phyloP scores from a whole-genome alignment of 1,140 invertebrate species.

The Littorina saxatilis region DNA sequence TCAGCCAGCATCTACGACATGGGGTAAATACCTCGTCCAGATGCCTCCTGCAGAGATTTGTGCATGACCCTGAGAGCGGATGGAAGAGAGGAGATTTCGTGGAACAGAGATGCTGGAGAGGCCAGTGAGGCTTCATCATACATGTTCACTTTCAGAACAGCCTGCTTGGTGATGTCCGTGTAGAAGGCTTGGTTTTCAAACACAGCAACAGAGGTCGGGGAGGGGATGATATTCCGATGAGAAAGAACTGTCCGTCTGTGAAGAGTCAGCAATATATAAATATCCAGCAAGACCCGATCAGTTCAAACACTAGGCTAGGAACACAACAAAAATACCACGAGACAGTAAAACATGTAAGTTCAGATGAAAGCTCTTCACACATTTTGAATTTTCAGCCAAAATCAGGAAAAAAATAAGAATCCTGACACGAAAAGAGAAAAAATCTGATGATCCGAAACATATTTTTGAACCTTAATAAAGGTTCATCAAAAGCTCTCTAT shows the following conservation, averaged over 20 bases:
- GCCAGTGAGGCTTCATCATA: slow-evolving; percentile 81
- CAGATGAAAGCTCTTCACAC: too few relatives aligned
- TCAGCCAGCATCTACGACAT: too few relatives aligned
- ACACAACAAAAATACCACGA: too few relatives aligned
- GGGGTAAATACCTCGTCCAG: slow-evolving; percentile 44
- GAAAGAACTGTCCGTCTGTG: slow-evolving; percentile 70
- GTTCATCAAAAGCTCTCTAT: too few relatives aligned
- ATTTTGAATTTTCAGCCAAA: too few relatives aligned
- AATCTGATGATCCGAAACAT: too few relatives aligned
- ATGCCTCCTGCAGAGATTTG: slow-evolving; percentile 39
- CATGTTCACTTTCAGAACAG: slow-evolving; percentile 93
- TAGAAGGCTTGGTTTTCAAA: slow-evolving; percentile 96
- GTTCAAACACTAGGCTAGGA: too few relatives aligned
- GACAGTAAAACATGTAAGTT: too few relatives aligned
- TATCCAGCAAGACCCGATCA: too few relatives aligned
- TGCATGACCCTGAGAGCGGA: slow-evolving; percentile 62
- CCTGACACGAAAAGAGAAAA: too few relatives aligned
- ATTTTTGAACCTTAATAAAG: too few relatives aligned
- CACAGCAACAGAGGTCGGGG: slow-evolving; percentile 87
- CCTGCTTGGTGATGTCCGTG: slow-evolving; percentile 97
- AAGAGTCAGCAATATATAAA: not conserved
- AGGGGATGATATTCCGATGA: slow-evolving; percentile 87
- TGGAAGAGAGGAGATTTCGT: slow-evolving; percentile 75
- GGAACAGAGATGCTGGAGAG: slow-evolving; percentile 87
- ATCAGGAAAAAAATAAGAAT: too few relatives aligned